Base-by-base conservation (phyloP, 1,140 invertebrate genomes). In the Bombus superbus region DNA sequence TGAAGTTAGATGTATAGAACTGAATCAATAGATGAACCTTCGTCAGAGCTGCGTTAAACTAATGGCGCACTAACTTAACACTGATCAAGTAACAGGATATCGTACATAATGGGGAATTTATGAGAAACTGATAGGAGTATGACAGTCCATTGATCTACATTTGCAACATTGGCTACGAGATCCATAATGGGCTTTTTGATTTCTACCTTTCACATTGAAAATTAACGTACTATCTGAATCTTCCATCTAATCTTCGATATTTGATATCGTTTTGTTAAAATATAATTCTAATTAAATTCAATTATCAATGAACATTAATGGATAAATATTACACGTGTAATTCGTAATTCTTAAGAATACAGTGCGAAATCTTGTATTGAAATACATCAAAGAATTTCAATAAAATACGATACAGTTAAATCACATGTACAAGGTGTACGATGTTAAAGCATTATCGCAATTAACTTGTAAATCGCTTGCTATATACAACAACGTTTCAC, bases 51-150 rank as follows among this genome's bases (percentile, higher is more conserved):
- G 35, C 44, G 35, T 35, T 78, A 25, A 57, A 72, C 40, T 79
- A 84, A 84, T 69, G 74, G 82, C 18, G 47, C 47, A 64, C 47
- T 84, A 59, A 71, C 11, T 22, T 47, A 44, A 72, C 53, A 72
- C 44, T 84, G 32, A 84, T 79, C 40, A 62, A 72, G 40, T 71
- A 44, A 79, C 40, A 53, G n/a, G 10, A 18, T 42, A 59, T 28
- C 15, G 76, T 35, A 38, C 35, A 32, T 72, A 84, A 71, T 79
- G 32, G 22, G 11, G 40, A 57, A 84, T 84, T 84, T 79, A 79
- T 79, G 82, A 6, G 75, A 62, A 79, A 78, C 75, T 79, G 66
- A 79, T 84, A 84, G 32, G 38, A 4, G 2, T 28, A 44, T 22
- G 57, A 28, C 62, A n/a, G 68, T 35, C 22, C 22, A 71, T 71